Evolutionary conservation across 2,113 vertebrate species (phyloP).

Genomic region (Hippocampus guttulatus): DNA sequence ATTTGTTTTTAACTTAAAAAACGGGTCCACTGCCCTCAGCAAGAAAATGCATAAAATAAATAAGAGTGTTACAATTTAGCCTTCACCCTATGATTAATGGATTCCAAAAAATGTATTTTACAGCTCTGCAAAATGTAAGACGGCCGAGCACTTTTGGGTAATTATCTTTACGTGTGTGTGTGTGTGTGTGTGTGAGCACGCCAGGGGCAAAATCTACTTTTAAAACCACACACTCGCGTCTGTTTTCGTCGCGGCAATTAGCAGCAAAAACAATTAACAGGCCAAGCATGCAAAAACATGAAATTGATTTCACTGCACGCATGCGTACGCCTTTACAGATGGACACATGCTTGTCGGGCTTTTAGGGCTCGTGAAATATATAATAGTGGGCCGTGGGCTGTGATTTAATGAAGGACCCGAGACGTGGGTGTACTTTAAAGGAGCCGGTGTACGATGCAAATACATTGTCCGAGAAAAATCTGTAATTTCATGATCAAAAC

Average conservation of each 20-base stretch:
- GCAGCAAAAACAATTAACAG: conserved; percentile 61
- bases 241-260: conserved; percentile 59
- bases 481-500: neutral
- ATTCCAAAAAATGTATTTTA: neutral
- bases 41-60: neutral
- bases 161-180: conserved; percentile 42
- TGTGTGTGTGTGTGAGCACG: conserved; percentile 38
- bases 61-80: no score
- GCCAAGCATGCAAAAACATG: conserved; percentile 52
- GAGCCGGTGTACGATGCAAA: neutral
- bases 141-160: conserved; percentile 18
- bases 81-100: neutral
- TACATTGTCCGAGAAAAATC: neutral
- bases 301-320: conserved; percentile 70
- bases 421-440: neutral
- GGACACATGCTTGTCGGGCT: conserved; percentile 45
- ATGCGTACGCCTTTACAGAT: conserved; percentile 51
- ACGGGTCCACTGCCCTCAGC: neutral
- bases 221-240: conserved; percentile 66
- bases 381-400: conserved; percentile 7
- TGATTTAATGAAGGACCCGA: neutral
- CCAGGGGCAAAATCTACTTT: conserved; percentile 72
- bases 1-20: neutral
- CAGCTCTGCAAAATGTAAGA: neutral
- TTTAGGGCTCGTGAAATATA: conserved; percentile 68